phyloP scores from a whole-genome alignment of 2,888 invertebrate genomes.

The Harpagoxenus sublaevis region DNA sequence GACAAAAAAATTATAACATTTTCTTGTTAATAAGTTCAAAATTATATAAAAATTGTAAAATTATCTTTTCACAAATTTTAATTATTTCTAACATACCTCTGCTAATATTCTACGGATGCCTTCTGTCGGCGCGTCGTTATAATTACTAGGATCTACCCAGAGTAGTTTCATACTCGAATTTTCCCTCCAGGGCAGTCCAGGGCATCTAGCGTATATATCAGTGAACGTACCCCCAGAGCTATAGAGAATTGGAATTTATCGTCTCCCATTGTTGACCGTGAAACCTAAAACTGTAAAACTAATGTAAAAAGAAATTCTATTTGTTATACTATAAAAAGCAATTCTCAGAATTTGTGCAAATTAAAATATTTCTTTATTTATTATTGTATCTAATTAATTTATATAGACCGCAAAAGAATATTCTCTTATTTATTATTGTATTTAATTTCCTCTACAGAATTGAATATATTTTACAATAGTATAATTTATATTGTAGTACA shows the following conservation, averaged over 20 bases:
- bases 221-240: constrained; percentile 99
- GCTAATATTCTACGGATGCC: constrained; percentile 97
- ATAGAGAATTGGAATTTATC: constrained; percentile 97
- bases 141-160: constrained; percentile 97
- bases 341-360: background rate
- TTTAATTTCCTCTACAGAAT: background rate
- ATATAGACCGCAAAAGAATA: background rate
- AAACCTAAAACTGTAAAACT: background rate
- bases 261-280: constrained; percentile 70
- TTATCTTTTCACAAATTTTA: background rate
- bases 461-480: background rate
- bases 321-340: background rate
- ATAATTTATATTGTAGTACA: background rate
- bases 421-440: background rate
- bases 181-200: constrained; percentile 89
- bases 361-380: background rate
- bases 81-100: constrained; percentile 88
- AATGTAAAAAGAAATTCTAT: background rate
- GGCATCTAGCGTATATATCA: constrained; percentile 97
- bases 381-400: background rate
- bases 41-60: background rate
- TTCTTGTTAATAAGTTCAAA: background rate
- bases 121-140: constrained; percentile 98
- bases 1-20: background rate
- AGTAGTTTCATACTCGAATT: constrained; percentile 96